Conservation (phyloP, 64 coral and sea anemone genomes). For the Anthopleura sola region DNA sequence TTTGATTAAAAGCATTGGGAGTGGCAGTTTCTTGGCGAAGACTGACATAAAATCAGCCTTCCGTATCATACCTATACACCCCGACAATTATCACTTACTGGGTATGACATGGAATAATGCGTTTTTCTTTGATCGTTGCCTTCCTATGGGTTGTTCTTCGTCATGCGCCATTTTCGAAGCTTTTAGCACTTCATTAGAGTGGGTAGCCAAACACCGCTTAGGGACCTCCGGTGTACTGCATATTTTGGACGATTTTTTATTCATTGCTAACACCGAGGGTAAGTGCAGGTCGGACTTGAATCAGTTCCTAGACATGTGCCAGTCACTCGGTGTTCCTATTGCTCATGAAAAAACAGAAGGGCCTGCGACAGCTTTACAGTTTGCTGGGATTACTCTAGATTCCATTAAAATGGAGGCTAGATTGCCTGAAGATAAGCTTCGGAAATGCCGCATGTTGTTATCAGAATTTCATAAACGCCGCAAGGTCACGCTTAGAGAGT, state of each 20-base stretch:
- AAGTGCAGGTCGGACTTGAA: slow-evolving; percentile 13
- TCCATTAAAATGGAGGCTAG: too few relatives aligned
- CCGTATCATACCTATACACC: slow-evolving; percentile 42
- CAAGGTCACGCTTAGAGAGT: too few relatives aligned
- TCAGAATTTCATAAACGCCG: too few relatives aligned
- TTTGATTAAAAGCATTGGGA: not conserved
- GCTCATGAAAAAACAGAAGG: too few relatives aligned
- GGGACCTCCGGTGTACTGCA: slow-evolving; percentile 7
- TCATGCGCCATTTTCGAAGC: slow-evolving; percentile 37
- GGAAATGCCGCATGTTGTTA: too few relatives aligned
- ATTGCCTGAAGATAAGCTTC: too few relatives aligned
- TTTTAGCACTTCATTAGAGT: slow-evolving; percentile 1
- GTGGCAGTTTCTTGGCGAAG: not conserved
- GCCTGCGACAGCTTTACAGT: too few relatives aligned
- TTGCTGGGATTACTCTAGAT: too few relatives aligned
- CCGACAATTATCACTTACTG: slow-evolving; percentile 37
- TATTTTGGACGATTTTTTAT: slow-evolving; percentile 34
- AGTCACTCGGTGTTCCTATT: not conserved
- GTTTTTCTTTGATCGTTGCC: slow-evolving; percentile 37
- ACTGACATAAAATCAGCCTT: too few relatives aligned
- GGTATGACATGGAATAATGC: slow-evolving; percentile 45
- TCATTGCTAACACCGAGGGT: slow-evolving; percentile 6
- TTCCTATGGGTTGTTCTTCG: slow-evolving; percentile 15
- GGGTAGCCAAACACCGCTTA: not conserved
- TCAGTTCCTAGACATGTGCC: slow-evolving; percentile 10